Conservation (phyloP, 2,113 vertebrate species). For the Gopherus flavomarginatus region DNA sequence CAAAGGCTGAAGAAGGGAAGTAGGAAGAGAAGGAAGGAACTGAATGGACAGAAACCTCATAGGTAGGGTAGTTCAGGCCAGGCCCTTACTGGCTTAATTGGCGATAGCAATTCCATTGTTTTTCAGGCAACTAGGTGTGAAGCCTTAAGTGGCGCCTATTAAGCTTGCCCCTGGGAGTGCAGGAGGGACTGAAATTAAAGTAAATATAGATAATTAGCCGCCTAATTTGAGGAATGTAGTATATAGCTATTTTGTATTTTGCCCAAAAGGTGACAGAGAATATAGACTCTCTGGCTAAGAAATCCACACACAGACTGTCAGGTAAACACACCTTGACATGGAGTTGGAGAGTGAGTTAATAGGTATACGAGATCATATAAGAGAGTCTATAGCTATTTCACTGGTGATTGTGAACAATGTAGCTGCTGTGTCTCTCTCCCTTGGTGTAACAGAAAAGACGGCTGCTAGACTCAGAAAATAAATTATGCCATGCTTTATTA, state of each 20-base stretch:
- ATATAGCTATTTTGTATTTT: slow-evolving; percentile 55
- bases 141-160: background rate
- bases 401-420: slow-evolving; percentile 28
- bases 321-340: slow-evolving; percentile 62
- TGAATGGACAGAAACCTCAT: background rate
- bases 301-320: slow-evolving; percentile 59
- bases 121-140: background rate
- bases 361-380: slow-evolving; percentile 59
- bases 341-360: slow-evolving; percentile 59
- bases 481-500: slow-evolving; percentile 85
- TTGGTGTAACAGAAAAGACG: slow-evolving; percentile 57
- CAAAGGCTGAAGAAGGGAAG: background rate
- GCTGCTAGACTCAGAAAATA: slow-evolving; percentile 71
- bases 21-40: background rate
- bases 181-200: slow-evolving; percentile 66
- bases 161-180: slow-evolving; percentile 43
- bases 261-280: slow-evolving; percentile 56
- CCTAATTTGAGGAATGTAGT: slow-evolving; percentile 59
- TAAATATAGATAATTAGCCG: slow-evolving; percentile 67
- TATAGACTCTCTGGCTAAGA: slow-evolving; percentile 52
- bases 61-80: background rate
- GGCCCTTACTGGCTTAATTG: too few relatives aligned
- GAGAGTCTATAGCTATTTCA: slow-evolving; percentile 67
- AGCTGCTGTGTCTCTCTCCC: slow-evolving; percentile 54
- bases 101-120: slow-evolving; percentile 13